These are phyloP conservation scores for Hystrix cristata DNA, from an alignment of 2,113 vertebrate genomes.

Conservation along the genomic window DNA sequence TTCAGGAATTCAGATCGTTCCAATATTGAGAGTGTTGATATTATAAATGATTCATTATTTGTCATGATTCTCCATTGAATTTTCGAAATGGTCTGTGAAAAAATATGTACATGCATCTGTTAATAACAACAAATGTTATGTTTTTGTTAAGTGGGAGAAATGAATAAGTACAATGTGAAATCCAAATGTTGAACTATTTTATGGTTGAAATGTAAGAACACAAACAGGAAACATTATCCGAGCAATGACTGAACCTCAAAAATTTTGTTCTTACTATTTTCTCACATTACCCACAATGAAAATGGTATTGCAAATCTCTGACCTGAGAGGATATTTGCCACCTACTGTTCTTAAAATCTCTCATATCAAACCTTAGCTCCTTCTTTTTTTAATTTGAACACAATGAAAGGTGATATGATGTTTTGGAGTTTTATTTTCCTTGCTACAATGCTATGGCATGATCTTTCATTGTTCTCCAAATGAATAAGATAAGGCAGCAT, in stretches of 20 bases:
- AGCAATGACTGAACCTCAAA: background rate
- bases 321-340: slow-evolving; percentile 20
- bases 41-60: slow-evolving; percentile 22
- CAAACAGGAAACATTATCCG: slow-evolving; percentile 63
- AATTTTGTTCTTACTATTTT: slow-evolving; percentile 71
- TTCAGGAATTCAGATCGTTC: background rate
- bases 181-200: slow-evolving; percentile 46
- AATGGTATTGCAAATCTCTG: slow-evolving; percentile 26
- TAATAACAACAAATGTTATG: slow-evolving; percentile 20
- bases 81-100: background rate
- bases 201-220: slow-evolving; percentile 44
- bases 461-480: background rate
- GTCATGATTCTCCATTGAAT: background rate
- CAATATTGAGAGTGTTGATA: background rate
- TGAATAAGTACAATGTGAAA: slow-evolving; percentile 52
- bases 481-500: background rate
- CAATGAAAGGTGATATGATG: background rate
- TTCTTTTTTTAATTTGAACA: background rate
- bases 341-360: slow-evolving; percentile 55
- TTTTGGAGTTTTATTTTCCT: background rate
- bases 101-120: background rate
- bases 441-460: background rate
- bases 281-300: slow-evolving; percentile 57
- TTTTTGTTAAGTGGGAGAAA: slow-evolving; percentile 47
- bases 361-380: background rate